Evolutionary conservation across 1,140 invertebrate species (phyloP), one percentile per base, ranked within the genome.

Genomic region (Trissolcus basalis): DNA sequence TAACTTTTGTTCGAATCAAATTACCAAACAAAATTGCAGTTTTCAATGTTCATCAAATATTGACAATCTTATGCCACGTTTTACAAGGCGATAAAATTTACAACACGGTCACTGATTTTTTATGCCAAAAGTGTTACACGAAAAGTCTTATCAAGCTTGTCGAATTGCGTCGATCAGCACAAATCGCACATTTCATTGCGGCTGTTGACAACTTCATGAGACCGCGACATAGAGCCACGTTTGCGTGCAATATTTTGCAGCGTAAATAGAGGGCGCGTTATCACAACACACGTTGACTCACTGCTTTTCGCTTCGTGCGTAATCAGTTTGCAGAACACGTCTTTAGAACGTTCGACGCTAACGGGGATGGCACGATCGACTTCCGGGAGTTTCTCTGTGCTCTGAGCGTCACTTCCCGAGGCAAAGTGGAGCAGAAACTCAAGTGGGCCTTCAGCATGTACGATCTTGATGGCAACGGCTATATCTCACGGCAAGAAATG

Each of bases 401-500:
- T 10, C 90, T 98, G 33, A 97, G 96, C 82, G 96, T 98, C 16
- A 98, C 97, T 36, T 98, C 96, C 11, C 91, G 96, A 63, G 97
- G 97, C 47, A 98, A 98, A 89, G 90, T 99, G 77, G 97, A 99
- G 85, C 96, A 98, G 88, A 99, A 99, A 89, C 90, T 99, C 15
- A 96, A 96, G 89, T 99, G 97, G 97, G 97, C 97, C 44, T 99
- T 99, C 90, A 96, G 94, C 71, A 98, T 98, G 96, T 98, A 97
- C 87, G 96, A 97, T 87, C 91, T 97, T 53, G 96, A 98, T 88
- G 96, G 96, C 58, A 97, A 97, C 83, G 96, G 96, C 9, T 97
- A 96, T 88, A 98, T 98, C 86, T 97, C 96, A 45, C 90, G 96
- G 70, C 95, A 97, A 85, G 96, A 98, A 90, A 98, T 98, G 96